Evolutionary conservation across 2,888 invertebrate genomes (phyloP), one percentile per base, ranked within the genome.

Genomic region (Nycteola revayana): DNA sequence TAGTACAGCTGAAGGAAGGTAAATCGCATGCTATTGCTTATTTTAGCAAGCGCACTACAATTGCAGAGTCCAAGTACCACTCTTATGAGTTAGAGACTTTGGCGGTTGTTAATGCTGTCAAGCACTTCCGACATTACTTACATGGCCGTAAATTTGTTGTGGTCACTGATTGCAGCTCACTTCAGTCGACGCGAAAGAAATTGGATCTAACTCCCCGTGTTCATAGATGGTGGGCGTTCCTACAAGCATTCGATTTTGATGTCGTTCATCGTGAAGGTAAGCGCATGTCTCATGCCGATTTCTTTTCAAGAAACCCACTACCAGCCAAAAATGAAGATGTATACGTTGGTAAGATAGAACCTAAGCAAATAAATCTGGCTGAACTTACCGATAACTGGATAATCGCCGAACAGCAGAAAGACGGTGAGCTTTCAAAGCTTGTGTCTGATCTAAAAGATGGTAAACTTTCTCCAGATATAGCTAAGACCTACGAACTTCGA

Each of bases 1-100:
- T 60, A 0, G 42, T 65, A 1, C 64, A 62, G 34, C 50, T 9
- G 9, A 30, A 30, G 9, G 23, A 47, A 2, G 7, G 25, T 4
- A 0, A 30, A 0, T 56, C 41, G 0, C 53, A 56, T 8, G 57
- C 54, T 0, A 33, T 64, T 1, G 45, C 30, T 0, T 64, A 60
- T 10, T 60, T 42, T 23, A 61, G 63, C 10, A 48, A 43, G 0
- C 47, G 53, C 0, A 60, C 60, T 0, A 22, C 49, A 1, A 50
- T 44, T 0, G 28, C 28, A 1, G 54, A 57, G 18, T 43, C 46
- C 0, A 28, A 51, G 0, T 60, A 60, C 14, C 57, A 57, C 14
- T 54, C 52, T 0, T 57, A 56, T 18, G 52, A 60, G 10, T 8
- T 60, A 0, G 55, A 60, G 7, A 60, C 55, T 0, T 4, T 60